Evolutionary conservation across 2,113 vertebrate genomes (phyloP).

Genomic region (Neoarius graeffei): DNA sequence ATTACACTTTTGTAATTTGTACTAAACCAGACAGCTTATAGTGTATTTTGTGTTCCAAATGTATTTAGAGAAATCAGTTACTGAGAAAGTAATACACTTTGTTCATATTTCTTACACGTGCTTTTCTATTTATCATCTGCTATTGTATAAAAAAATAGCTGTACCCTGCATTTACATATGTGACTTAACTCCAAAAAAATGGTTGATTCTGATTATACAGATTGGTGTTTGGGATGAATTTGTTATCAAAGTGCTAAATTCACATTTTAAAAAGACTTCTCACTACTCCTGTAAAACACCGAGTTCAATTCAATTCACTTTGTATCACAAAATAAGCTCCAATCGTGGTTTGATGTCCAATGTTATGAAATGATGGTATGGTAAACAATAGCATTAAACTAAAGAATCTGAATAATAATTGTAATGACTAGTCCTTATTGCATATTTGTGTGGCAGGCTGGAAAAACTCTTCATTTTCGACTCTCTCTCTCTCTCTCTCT

Average conservation of each 20-base stretch:
- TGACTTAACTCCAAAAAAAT: too few relatives aligned
- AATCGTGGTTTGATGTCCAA: background rate
- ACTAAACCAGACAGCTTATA: background rate
- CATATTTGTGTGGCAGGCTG: background rate
- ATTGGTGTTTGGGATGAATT: background rate
- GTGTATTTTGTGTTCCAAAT: background rate
- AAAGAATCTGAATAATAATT: background rate
- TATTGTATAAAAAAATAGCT: background rate
- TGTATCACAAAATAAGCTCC: background rate
- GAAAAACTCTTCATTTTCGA: background rate
- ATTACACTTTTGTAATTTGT: background rate
- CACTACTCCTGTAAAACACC: background rate
- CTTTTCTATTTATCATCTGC: too few relatives aligned
- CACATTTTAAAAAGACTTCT: background rate
- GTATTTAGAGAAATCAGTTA: background rate
- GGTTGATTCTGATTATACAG: too few relatives aligned
- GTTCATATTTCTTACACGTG: background rate
- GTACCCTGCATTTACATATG: too few relatives aligned
- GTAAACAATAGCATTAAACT: background rate
- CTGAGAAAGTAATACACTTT: background rate
- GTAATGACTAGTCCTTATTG: background rate
- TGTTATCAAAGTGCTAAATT: background rate
- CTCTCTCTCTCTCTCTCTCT: too few relatives aligned
- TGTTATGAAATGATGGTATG: background rate
- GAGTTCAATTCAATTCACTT: background rate